Base-by-base conservation (phyloP, 1,140 invertebrate species). In the Cydia strobilella region DNA sequence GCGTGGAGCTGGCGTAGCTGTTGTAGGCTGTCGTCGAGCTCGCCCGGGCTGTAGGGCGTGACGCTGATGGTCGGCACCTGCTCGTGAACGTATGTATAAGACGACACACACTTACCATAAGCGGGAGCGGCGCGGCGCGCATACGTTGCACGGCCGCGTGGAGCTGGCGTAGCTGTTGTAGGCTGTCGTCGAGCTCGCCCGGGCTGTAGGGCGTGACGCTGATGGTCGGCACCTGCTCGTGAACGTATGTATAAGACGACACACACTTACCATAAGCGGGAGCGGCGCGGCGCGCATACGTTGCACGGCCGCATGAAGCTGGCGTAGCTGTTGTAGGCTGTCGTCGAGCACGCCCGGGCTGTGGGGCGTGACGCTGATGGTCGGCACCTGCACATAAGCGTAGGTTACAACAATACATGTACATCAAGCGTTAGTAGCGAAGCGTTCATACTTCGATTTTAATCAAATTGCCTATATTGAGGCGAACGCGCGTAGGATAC, bases 1-100 rank as follows among this genome's bases (percentile, higher is more conserved):
- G 96, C 95, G 86, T 96, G 96, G 42, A 97, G 94, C 72, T 96
- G 94, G 65, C 96, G 94, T 65, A 97, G 90, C 82, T 97, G 96
- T 74, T 96, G 96, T 62, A 97, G 89, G 81, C 96, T 96, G 84
- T 97, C 96, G 80, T 97, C 96, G 91, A 94, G 77, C 75, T 93
- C 87, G 15, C 93, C 95, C 31, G 96, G 96, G 73, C 96, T 97
- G 88, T 97, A 96, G 3, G 96, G 96, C 39, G 97, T 97, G 63
- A 98, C 96, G 91, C 96, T 97, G 82, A 97, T 97, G 71, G 95
- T 97, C 76, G 97, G n/a, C n/a, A n/a, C n/a, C n/a, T n/a, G n/a
- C n/a, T n/a, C n/a, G n/a, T n/a, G n/a, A n/a, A n/a, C n/a, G n/a
- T n/a, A n/a, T n/a, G n/a, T n/a, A n/a, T n/a, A n/a, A n/a, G n/a